Percentiles rank a stretch among this genome's conserved stretches.
phyloP scores from a whole-genome alignment of 2,888 invertebrate genomes.

The Geotrupes spiniger region DNA sequence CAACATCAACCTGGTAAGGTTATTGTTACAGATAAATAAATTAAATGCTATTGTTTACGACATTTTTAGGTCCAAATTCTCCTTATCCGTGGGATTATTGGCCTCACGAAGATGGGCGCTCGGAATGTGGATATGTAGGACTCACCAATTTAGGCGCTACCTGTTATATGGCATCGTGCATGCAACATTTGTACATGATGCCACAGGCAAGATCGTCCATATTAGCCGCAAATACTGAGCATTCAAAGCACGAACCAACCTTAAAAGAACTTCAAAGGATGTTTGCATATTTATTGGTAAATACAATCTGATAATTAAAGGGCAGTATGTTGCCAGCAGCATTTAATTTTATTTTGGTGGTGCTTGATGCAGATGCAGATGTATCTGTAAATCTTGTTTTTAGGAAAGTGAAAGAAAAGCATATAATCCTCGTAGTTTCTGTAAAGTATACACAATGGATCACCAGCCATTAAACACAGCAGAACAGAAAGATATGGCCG shows the following conservation, averaged over 20 bases:
- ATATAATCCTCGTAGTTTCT: slow-evolving; percentile 92
- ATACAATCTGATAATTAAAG: slow-evolving; percentile 17
- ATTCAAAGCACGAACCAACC: slow-evolving; percentile 78
- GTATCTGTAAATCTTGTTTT: slow-evolving; percentile 7
- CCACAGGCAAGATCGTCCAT: slow-evolving; percentile 87
- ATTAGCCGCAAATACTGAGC: slow-evolving; percentile 67
- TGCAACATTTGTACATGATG: slow-evolving; percentile 98
- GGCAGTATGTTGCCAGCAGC: not conserved
- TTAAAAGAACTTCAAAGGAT: slow-evolving; percentile 86
- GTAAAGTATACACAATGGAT: slow-evolving; percentile 96
- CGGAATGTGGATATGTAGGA: slow-evolving; percentile 93
- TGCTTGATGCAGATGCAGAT: too few species aligned
- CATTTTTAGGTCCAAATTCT: slow-evolving; percentile 63
- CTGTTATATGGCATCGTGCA: slow-evolving; percentile 96
- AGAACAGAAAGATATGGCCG: slow-evolving; percentile 97
- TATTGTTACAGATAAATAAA: not conserved
- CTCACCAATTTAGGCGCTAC: slow-evolving; percentile 94
- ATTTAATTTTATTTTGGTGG: too few species aligned
- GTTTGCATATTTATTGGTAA: slow-evolving; percentile 87
- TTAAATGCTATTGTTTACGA: not conserved
- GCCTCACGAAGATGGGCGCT: slow-evolving; percentile 93
- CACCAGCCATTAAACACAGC: slow-evolving; percentile 94
- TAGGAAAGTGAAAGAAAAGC: slow-evolving; percentile 92
- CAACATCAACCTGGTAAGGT: slow-evolving; percentile 77
- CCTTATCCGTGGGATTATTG: slow-evolving; percentile 97